Conservation (phyloP, 2,888 invertebrate species). For the Archips crataeganus region DNA sequence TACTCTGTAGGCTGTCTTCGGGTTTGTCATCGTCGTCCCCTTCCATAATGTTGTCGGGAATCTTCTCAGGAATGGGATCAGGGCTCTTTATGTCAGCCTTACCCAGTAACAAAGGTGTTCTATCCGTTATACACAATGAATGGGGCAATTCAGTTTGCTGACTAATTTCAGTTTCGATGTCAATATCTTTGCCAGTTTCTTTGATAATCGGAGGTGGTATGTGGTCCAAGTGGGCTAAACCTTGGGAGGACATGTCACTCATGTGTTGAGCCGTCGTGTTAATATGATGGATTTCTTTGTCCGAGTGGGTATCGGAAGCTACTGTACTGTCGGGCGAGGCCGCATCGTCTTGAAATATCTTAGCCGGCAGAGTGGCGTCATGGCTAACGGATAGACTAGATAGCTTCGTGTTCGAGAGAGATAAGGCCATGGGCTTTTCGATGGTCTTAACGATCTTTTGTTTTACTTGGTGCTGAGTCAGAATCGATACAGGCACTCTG, state of each 20-base stretch:
- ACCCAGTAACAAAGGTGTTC: conserved; percentile 73
- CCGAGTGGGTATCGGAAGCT: conserved; percentile 60
- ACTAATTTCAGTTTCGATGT: conserved; percentile 81
- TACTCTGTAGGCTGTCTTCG: conserved; percentile 69
- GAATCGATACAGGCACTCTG: conserved; percentile 75
- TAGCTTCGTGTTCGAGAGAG: conserved; percentile 81
- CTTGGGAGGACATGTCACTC: conserved; percentile 54
- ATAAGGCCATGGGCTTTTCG: conserved; percentile 81
- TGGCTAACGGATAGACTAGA: conserved; percentile 86
- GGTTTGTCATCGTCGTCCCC: conserved; percentile 81
- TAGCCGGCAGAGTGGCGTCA: conserved; percentile 87
- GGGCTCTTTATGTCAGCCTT: conserved; percentile 82
- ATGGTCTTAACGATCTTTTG: conserved; percentile 83
- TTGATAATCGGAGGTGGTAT: conserved; percentile 59
- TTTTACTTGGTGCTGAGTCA: conserved; percentile 81
- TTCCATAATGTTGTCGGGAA: conserved; percentile 81
- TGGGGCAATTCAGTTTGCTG: conserved; percentile 82
- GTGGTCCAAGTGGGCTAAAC: conserved; percentile 57
- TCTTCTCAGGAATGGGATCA: conserved; percentile 81
- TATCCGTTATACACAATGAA: conserved; percentile 71
- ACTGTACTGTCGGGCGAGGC: conserved; percentile 86
- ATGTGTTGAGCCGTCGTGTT: conserved; percentile 58
- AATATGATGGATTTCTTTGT: conserved; percentile 58
- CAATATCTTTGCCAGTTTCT: conserved; percentile 72
- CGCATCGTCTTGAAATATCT: conserved; percentile 89